Evolutionary conservation across 1,140 invertebrate species (phyloP).

Genomic region (Linepithema humile): DNA sequence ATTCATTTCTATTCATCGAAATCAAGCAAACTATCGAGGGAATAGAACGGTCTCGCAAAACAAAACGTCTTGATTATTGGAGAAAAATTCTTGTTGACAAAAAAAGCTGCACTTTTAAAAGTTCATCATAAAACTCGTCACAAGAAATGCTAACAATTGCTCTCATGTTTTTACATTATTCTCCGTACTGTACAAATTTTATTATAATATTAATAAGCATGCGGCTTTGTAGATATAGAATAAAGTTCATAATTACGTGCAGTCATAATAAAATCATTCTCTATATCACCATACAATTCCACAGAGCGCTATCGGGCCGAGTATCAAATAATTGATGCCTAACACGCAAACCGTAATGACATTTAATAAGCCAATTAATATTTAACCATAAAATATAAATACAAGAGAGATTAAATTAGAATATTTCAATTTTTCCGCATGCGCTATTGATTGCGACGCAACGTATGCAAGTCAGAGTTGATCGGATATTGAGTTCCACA

Average conservation of each 20-base stretch:
- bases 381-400: neutral
- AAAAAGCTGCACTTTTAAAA: neutral
- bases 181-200: neutral
- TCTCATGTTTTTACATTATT: neutral
- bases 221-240: neutral
- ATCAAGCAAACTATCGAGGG: neutral
- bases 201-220: neutral
- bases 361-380: neutral
- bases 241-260: neutral
- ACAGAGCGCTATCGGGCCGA: neutral
- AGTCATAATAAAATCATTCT: neutral
- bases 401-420: conserved; percentile 4
- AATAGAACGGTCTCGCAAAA: neutral
- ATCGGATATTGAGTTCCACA: conserved; percentile 36
- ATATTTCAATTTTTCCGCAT: neutral
- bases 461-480: conserved; percentile 2
- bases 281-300: neutral
- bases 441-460: neutral
- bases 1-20: neutral
- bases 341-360: neutral
- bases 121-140: neutral
- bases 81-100: neutral
- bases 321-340: conserved; percentile 4
- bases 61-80: neutral
- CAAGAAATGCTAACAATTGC: neutral